Conservation (phyloP, 2,888 invertebrate species). For the Electrophaes corylata region DNA sequence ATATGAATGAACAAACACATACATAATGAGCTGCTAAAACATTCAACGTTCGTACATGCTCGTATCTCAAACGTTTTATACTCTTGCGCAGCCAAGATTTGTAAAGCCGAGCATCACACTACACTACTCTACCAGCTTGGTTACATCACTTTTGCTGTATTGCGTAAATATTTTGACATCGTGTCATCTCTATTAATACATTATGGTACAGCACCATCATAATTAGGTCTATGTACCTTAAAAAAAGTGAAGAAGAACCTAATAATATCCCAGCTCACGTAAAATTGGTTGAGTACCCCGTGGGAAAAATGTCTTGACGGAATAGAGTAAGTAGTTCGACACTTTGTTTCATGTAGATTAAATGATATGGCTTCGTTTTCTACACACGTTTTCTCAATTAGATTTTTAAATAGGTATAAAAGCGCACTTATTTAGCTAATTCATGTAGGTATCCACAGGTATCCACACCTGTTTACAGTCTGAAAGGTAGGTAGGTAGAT, state of each 20-base stretch:
- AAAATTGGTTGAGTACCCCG: slow-evolving; percentile 38
- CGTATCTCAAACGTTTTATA: slow-evolving; percentile 30
- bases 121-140: slow-evolving; percentile 38
- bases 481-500: too few species aligned
- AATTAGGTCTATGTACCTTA: slow-evolving; percentile 38
- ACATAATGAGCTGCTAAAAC: slow-evolving; percentile 22
- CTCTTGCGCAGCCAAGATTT: slow-evolving; percentile 37
- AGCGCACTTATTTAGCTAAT: slow-evolving; percentile 3
- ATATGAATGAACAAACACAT: slow-evolving; percentile 34
- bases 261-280: slow-evolving; percentile 12
- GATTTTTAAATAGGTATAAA: slow-evolving; percentile 39
- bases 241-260: slow-evolving; percentile 21
- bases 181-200: slow-evolving; percentile 65
- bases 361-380: slow-evolving; percentile 49
- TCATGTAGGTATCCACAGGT: too few species aligned
- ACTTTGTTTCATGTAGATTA: slow-evolving; percentile 49
- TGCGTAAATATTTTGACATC: slow-evolving; percentile 71
- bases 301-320: slow-evolving; percentile 55
- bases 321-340: slow-evolving; percentile 46
- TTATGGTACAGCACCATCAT: slow-evolving; percentile 44
- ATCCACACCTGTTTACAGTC: too few species aligned
- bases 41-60: slow-evolving; percentile 25
- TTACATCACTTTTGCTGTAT: slow-evolving; percentile 62
- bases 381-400: slow-evolving; percentile 55
- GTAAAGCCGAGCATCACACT: slow-evolving; percentile 35